Evolutionary conservation across 64 coral and sea anemone species (phyloP).

Genomic region (Pachyseris speciosa): DNA sequence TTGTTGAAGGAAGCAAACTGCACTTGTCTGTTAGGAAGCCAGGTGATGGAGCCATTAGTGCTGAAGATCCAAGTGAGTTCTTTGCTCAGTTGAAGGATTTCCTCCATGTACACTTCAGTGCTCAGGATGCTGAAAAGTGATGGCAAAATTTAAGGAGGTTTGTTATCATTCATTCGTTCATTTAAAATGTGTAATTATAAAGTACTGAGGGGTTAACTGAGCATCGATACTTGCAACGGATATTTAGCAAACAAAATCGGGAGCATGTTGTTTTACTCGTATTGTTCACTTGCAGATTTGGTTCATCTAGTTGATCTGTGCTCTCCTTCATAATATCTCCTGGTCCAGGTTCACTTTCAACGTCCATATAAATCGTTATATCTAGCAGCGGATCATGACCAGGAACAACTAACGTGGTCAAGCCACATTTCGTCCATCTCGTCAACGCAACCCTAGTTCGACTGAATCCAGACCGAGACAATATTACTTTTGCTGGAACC

Average conservation of each 20-base stretch:
- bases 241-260: background rate
- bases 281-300: background rate
- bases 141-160: conserved; percentile 79
- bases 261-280: background rate
- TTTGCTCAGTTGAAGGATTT: conserved; percentile 48
- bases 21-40: conserved; percentile 63
- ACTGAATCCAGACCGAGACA: background rate
- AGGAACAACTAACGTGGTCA: too few species aligned
- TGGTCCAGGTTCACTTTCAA: too few species aligned
- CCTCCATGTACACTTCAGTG: conserved; percentile 61
- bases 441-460: background rate
- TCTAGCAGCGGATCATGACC: background rate
- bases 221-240: background rate
- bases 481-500: background rate
- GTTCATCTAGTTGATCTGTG: background rate
- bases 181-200: background rate
- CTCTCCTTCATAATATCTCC: background rate
- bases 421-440: too few species aligned
- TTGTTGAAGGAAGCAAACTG: conserved; percentile 71
- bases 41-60: conserved; percentile 14
- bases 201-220: background rate
- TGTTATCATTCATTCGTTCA: background rate
- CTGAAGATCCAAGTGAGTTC: conserved; percentile 28
- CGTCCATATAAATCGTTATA: too few species aligned
- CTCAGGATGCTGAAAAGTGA: conserved; percentile 77